Base-by-base conservation (phyloP, 2,888 invertebrate genomes). In the Hoplodrina ambigua region DNA sequence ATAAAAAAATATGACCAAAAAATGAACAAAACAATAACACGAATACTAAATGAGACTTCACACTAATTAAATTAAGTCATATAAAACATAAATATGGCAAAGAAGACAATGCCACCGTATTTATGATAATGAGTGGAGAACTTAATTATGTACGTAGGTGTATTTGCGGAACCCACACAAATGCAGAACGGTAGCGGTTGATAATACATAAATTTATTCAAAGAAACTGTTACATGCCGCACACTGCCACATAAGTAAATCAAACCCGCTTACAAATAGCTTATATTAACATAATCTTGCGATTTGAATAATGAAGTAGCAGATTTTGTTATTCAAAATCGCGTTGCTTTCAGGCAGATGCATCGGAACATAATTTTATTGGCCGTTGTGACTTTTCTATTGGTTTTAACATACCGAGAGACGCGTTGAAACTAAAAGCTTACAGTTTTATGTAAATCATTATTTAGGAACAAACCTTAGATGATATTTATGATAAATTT, bases 261-360 rank as follows among this genome's bases (percentile, higher is more conserved):
- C 94, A 94, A 93, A 94, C 90, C 91, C 83, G 93, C 93, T 94
- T 94, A 93, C 90, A 93, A 92, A 94, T 92, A 91, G 91, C 89
- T 86, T 71, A 69, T 83, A 95, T 96, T 96, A 91, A 89, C 95
- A 96, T 96, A 95, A 95, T 95, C 92, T 88, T 76, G 89, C 93
- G 83, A 94, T 95, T 94, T 95, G 94, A 92, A 95, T 95, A 95
- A 94, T 92, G 88, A 94, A 91, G 90, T 90, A 90, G 93, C 91
- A 85, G 88, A 91, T 88, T 91, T 91, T 89, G 90, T 89, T 93
- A 92, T 92, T 91, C 85, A 88, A 90, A 91, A 91, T 87, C 87
- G 86, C 88, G 86, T 81, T 82, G 85, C 89, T 92, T 91, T 90
- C 89, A 90, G 89, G 87, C 78, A 87, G 83, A 89, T 89, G 89